Evolutionary conservation across 2,888 invertebrate species (phyloP).

Genomic region (Oxycera nigricornis): DNA sequence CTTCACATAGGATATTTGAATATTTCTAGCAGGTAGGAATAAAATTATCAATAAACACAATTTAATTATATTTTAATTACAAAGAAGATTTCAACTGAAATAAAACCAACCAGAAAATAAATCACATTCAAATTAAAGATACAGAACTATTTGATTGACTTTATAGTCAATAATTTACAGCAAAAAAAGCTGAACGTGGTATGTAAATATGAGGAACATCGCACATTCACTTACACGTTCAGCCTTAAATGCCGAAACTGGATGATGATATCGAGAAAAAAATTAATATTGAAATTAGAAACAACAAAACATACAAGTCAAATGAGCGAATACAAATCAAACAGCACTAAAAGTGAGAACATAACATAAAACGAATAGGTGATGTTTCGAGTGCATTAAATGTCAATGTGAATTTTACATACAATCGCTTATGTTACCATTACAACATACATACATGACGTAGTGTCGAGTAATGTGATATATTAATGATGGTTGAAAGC

Average conservation of each 20-base stretch:
- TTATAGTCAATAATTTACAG: neutral
- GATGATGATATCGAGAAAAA: neutral
- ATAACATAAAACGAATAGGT: slow-evolving; percentile 3
- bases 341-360: slow-evolving; percentile 31
- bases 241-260: neutral
- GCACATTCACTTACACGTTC: neutral
- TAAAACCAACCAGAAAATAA: neutral
- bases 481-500: slow-evolving; percentile 34
- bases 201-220: neutral
- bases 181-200: neutral
- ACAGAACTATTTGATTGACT: neutral
- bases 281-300: neutral
- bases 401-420: slow-evolving; percentile 23
- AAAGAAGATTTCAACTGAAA: neutral
- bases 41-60: neutral
- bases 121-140: neutral
- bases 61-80: neutral
- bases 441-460: slow-evolving; percentile 5
- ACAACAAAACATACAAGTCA: slow-evolving; percentile 3
- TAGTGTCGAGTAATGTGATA: neutral
- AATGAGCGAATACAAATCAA: neutral
- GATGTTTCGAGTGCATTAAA: slow-evolving; percentile 13
- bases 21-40: too few relatives aligned
- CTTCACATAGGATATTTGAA: too few relatives aligned
- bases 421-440: slow-evolving; percentile 14